Percentiles rank a stretch among this genome's conserved stretches.
Conservation (phyloP, 35 echinoderm and acorn worm genomes). For the Chiridota heheva region DNA sequence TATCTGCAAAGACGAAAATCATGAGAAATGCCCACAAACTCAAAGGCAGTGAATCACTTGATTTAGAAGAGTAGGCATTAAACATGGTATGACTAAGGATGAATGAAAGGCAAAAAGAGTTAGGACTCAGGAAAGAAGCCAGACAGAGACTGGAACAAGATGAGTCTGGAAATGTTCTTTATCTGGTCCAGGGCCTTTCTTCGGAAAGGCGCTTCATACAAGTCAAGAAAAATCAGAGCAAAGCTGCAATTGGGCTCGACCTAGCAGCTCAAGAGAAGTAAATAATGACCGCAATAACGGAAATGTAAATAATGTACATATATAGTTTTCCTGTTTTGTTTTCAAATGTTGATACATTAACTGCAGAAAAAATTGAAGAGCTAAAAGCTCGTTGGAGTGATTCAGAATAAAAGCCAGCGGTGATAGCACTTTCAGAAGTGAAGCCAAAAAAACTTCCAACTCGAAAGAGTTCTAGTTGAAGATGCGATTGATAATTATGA, state of each 20-base stretch:
- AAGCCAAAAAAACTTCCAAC: conserved; percentile 1
- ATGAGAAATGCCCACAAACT: conserved; percentile 20
- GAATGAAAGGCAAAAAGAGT: not conserved
- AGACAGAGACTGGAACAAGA: not conserved
- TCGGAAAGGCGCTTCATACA: not conserved
- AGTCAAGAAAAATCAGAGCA: not conserved
- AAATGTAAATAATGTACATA: not conserved
- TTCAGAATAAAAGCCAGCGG: not conserved
- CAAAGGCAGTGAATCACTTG: not conserved
- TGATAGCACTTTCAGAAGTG: not conserved
- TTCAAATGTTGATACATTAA: conserved; percentile 8
- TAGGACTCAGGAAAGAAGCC: not conserved
- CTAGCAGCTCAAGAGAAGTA: not conserved
- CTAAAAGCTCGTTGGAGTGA: not conserved
- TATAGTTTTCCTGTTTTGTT: conserved; percentile 1
- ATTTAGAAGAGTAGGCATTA: not conserved
- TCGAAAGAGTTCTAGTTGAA: not conserved
- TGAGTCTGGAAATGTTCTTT: conserved; percentile 4
- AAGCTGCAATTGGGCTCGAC: not conserved
- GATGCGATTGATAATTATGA: not conserved
- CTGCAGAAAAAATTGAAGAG: not conserved
- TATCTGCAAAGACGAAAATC: not conserved
- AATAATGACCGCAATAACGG: not conserved
- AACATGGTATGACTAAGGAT: conserved; percentile 3
- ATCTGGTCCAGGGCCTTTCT: conserved; percentile 16